Base-by-base conservation (phyloP, 2,888 invertebrate genomes). In the Synanthedon vespiformis region DNA sequence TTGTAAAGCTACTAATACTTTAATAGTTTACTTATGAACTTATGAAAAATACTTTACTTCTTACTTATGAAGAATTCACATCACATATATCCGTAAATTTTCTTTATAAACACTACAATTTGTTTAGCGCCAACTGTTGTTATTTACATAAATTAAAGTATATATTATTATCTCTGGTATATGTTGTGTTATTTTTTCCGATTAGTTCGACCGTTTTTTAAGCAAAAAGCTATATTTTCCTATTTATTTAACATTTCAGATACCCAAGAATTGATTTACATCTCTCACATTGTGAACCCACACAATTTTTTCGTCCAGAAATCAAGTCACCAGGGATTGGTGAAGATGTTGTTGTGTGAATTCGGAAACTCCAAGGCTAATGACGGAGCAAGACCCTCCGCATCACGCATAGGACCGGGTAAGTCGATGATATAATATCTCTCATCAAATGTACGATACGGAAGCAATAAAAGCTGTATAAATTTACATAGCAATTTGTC, bases 241-340 rank as follows among this genome's bases (percentile, higher is more conserved):
- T 34, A 16, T 54, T 52, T 44, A 57, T 5, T 50, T 13, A 44
- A 34, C 34, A 34, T 62, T 59, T 3, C 70, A 89, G 90, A 87
- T 41, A 65, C 76, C 4, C 79, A 80, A 57, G 89, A 89, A 58
- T 59, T 81, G 51, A 86, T 90, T 40, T 79, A 81, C 61, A 83
- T 92, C 40, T 87, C 89, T 0, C 87, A 90, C 62, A 87, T 93
- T n/a, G 76, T 83, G 47, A 83, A 89, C 52, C 93, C 93, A 0
- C 84, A 88, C 52, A 76, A 89, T 54, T 92, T 93, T 68, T 92
- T 86, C 64, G 89, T 92, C 2, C 90, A 90, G 62, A 64, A 81
- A 48, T 70, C 74, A 1, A 73, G 75, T 55, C 75, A 77, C 47
- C 83, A 84, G 61, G 57, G 56, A 0, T 53, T 72, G 49, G 75